Conservation (phyloP, 2,888 invertebrate genomes). For the Danaus chrysippus region DNA sequence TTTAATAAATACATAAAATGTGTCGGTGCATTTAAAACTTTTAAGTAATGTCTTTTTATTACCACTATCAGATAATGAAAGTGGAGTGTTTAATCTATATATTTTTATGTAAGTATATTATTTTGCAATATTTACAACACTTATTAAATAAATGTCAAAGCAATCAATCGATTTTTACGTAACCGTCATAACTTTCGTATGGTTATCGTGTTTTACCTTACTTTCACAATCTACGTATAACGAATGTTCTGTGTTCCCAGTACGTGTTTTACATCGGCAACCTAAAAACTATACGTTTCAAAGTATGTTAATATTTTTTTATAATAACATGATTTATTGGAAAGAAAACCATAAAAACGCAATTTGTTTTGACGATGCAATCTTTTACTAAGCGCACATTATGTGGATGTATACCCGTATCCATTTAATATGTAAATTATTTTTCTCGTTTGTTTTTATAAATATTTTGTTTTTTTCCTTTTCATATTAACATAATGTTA, state of each 20-base stretch:
- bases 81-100: no score
- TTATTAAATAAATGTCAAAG: slow-evolving; percentile 36
- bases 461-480: neutral
- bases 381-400: no score
- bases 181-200: slow-evolving; percentile 34
- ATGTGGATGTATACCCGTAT: neutral
- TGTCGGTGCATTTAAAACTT: no score
- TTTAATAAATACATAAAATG: no score
- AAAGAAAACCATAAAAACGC: no score
- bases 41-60: no score
- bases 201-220: slow-evolving; percentile 35
- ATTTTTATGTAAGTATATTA: no score
- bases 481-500: slow-evolving; percentile 6
- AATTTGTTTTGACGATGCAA: no score
- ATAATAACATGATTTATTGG: no score
- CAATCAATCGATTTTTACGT: slow-evolving; percentile 35
- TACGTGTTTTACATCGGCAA: slow-evolving; percentile 19
- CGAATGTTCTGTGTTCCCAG: slow-evolving; percentile 19
- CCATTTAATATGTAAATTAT: neutral
- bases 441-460: neutral
- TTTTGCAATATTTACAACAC: slow-evolving; percentile 27
- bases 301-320: neutral
- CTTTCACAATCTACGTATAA: slow-evolving; percentile 35
- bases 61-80: no score
- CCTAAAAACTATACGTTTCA: slow-evolving; percentile 2